A percentile compares a stretch with the other conserved stretches of the same genome.
phyloP scores from a whole-genome alignment of 2,113 vertebrate species.

The Ciconia maguari region DNA sequence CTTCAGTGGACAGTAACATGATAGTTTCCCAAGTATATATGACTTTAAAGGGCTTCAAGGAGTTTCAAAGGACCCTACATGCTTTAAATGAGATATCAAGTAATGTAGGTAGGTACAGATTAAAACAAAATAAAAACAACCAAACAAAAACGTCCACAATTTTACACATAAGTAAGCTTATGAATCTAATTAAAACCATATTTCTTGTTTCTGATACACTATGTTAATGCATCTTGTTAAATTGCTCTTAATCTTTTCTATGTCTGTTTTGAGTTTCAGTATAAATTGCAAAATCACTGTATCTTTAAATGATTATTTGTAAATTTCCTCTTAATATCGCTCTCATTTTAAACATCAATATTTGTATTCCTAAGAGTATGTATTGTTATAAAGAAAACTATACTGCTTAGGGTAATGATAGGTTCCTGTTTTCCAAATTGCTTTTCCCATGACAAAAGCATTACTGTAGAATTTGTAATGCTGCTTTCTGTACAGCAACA shows the following conservation, averaged over 20 bases:
- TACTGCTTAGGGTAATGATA: slow-evolving; percentile 15
- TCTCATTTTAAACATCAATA: background rate
- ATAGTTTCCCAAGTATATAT: background rate
- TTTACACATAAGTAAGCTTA: background rate
- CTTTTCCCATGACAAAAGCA: slow-evolving; percentile 21
- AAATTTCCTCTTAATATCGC: background rate
- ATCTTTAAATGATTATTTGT: background rate
- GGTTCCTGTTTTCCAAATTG: slow-evolving; percentile 26
- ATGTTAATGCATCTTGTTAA: background rate
- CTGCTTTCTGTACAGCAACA: background rate
- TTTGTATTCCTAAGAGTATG: background rate
- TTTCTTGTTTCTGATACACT: background rate
- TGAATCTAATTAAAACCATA: background rate
- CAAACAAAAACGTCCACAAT: background rate
- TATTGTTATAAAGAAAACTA: background rate
- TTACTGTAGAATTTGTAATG: slow-evolving; percentile 28
- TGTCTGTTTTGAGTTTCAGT: background rate
- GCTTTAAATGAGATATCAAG: background rate
- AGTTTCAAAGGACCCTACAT: background rate
- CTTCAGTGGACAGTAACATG: background rate
- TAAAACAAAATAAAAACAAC: background rate
- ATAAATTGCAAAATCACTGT: background rate
- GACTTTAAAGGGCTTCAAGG: background rate
- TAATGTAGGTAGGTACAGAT: background rate
- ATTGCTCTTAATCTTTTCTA: background rate